Conservation (phyloP, 2,797 vertebrate genomes). For the Octomys mimax region DNA sequence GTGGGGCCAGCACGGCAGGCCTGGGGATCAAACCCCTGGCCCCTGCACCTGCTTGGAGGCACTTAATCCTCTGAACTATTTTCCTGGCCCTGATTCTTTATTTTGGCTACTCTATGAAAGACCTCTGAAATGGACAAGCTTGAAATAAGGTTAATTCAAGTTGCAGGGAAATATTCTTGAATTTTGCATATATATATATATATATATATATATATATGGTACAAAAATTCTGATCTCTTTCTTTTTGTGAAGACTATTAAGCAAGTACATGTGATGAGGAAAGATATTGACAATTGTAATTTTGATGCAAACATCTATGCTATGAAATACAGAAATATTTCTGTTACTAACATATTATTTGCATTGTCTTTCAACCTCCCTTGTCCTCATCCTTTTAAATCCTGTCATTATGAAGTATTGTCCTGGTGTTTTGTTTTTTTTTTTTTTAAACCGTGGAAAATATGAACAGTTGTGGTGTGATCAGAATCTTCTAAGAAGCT, state of each 20-base stretch:
- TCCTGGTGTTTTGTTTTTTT: not conserved
- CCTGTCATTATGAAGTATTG: not conserved
- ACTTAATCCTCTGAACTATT: no score
- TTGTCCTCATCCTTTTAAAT: not conserved
- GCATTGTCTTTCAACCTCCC: not conserved
- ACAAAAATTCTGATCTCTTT: not conserved
- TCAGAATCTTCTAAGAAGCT: conserved; percentile 33
- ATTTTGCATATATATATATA: not conserved
- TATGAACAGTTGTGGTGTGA: not conserved
- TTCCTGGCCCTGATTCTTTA: not conserved
- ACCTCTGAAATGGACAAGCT: conserved; percentile 16
- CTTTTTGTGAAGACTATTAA: not conserved
- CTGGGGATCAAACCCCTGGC: no score
- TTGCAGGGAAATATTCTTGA: not conserved
- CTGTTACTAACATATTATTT: not conserved
- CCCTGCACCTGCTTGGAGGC: no score
- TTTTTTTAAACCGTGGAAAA: conserved; percentile 32
- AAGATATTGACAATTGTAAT: not conserved
- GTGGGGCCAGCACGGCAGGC: no score
- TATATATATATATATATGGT: no score
- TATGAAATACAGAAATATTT: not conserved
- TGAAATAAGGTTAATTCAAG: not conserved
- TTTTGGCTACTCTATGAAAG: conserved; percentile 2
- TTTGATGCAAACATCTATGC: conserved; percentile 2
- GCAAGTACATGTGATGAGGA: conserved; percentile 18